Evolutionary conservation across 2,113 vertebrate genomes (phyloP).

Genomic region (Trichechus manatus): DNA sequence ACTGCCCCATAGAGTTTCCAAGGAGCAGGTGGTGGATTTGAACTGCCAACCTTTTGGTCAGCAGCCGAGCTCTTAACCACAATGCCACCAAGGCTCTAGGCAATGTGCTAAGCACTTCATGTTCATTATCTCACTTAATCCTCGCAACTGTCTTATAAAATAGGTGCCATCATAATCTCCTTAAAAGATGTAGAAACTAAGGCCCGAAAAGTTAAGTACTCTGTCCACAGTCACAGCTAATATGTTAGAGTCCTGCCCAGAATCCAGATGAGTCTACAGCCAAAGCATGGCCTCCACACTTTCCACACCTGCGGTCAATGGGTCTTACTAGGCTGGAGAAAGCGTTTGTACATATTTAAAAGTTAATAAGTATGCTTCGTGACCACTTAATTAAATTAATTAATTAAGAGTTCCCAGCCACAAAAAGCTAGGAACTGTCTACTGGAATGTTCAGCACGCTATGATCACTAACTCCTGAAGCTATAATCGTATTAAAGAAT

Average conservation of each 20-base stretch:
- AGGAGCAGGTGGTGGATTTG: too few species aligned
- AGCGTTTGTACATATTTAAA: background rate
- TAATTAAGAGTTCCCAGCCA: background rate
- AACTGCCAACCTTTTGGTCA: too few species aligned
- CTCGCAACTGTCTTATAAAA: constrained; percentile 24
- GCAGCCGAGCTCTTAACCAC: too few species aligned
- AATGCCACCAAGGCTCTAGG: too few species aligned
- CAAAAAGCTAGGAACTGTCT: background rate
- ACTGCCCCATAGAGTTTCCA: too few species aligned
- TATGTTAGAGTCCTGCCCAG: background rate
- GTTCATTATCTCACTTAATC: constrained; percentile 38
- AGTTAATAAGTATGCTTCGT: constrained; percentile 34
- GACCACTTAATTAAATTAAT: background rate
- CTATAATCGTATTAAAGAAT: background rate
- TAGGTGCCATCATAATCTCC: background rate
- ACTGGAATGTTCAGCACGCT: background rate
- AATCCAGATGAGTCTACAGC: constrained; percentile 5
- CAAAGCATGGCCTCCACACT: background rate
- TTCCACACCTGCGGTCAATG: background rate
- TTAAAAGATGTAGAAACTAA: background rate
- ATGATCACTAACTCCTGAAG: constrained; percentile 42
- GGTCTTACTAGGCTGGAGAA: background rate
- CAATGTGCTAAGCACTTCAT: constrained; percentile 26
- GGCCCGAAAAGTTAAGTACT: background rate
- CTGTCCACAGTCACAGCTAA: constrained; percentile 7